Percentiles rank a stretch among this genome's conserved stretches.
phyloP scores from a whole-genome alignment of 1,140 invertebrate species.

The Drosophila kikkawai region DNA sequence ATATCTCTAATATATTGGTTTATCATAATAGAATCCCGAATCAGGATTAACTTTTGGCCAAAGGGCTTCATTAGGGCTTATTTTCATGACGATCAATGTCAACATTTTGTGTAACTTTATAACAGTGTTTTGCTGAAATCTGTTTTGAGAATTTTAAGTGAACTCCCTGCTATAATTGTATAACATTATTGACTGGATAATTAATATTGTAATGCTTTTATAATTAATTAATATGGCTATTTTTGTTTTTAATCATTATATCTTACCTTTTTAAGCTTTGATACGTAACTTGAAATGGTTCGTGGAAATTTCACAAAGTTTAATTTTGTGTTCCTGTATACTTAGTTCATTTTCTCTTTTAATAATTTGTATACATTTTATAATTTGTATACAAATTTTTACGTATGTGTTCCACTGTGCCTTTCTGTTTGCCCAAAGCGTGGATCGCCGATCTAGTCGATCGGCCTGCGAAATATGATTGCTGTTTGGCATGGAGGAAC shows the following conservation, averaged over 20 bases:
- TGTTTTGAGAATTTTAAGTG: background rate
- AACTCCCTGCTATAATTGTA: background rate
- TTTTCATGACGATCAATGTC: no score
- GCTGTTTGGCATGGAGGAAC: constrained; percentile 37
- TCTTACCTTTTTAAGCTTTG: background rate
- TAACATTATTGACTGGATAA: background rate
- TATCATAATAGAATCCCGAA: no score
- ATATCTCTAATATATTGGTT: no score
- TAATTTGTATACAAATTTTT: background rate
- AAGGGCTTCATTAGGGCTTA: no score
- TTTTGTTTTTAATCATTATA: background rate
- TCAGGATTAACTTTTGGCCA: no score
- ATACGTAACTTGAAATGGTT: no score
- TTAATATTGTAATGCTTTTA: background rate
- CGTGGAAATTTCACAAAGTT: no score
- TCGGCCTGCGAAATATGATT: constrained; percentile 70
- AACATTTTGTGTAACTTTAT: no score
- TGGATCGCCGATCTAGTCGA: constrained; percentile 30
- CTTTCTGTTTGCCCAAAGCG: background rate
- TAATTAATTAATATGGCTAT: no score
- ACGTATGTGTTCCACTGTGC: constrained; percentile 36
- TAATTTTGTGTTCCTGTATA: no score
- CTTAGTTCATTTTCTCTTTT: background rate
- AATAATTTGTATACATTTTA: no score
- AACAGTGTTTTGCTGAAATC: background rate